Evolutionary conservation across 92 coral and sea anemone genomes (phyloP).

Genomic region (Phenganax marumi): DNA sequence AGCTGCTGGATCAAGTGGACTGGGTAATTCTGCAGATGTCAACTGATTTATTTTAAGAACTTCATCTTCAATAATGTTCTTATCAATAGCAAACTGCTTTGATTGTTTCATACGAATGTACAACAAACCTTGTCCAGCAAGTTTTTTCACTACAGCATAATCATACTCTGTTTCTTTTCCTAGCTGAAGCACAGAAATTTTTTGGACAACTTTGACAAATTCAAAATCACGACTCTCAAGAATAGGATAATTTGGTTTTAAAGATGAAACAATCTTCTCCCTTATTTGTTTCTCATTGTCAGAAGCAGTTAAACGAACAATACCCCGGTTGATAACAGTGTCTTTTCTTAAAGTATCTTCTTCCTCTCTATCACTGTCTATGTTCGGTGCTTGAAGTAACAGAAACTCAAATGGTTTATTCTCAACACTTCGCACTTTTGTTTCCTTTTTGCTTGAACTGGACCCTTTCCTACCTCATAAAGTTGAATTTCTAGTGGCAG

Average conservation of each 20-base stretch:
- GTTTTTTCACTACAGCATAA: neutral
- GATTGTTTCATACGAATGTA: no score
- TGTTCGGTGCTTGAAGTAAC: slow-evolving; percentile 37
- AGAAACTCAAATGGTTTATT: slow-evolving; percentile 58
- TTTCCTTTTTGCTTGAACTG: slow-evolving; percentile 16
- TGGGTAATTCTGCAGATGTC: no score
- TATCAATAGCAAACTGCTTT: no score
- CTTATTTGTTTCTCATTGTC: slow-evolving; percentile 13
- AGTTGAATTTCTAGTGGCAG: slow-evolving; percentile 33
- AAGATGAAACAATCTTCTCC: slow-evolving; percentile 34
- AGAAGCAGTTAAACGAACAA: slow-evolving; percentile 8
- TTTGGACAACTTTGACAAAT: no score
- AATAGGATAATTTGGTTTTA: no score
- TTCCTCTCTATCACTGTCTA: slow-evolving; percentile 21
- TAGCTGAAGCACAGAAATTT: slow-evolving; percentile 40
- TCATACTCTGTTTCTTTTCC: slow-evolving; percentile 50
- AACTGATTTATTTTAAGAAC: no score
- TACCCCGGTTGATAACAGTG: neutral
- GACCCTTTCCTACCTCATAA: neutral
- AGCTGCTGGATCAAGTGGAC: no score
- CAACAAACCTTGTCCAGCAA: no score
- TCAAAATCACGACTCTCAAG: no score
- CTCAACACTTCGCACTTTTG: slow-evolving; percentile 27
- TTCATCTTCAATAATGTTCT: no score
- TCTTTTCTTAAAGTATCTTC: slow-evolving; percentile 9